phyloP scores from a whole-genome alignment of 64 coral and sea anemone species.

The Pocillopora damicornis region DNA sequence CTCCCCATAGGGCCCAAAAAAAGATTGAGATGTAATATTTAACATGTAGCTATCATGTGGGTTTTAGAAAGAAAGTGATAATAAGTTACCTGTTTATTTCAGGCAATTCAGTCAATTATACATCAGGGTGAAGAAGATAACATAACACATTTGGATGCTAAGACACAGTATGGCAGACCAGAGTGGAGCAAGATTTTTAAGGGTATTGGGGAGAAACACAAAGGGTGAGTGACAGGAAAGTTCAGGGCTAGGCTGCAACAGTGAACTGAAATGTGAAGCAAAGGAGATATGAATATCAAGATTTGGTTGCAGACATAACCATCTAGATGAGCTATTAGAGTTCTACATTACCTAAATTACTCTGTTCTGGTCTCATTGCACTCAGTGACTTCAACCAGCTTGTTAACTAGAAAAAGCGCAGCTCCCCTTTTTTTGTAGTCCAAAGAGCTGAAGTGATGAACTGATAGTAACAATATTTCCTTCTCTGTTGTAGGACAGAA shows the following conservation, averaged over 20 bases:
- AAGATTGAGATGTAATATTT: background rate
- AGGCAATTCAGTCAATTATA: slow-evolving; percentile 33
- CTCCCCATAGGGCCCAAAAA: too few relatives aligned
- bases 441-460: too few relatives aligned
- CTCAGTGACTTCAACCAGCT: too few relatives aligned
- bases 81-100: background rate
- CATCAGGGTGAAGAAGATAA: slow-evolving; percentile 50
- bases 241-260: too few relatives aligned
- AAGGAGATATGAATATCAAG: too few relatives aligned
- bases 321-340: too few relatives aligned
- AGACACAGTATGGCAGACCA: slow-evolving; percentile 79
- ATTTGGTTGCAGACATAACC: too few relatives aligned
- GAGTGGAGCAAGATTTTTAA: slow-evolving; percentile 81
- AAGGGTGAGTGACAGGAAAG: slow-evolving; percentile 23
- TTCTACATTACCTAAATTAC: too few relatives aligned
- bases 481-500: slow-evolving; percentile 53
- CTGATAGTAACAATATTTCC: background rate
- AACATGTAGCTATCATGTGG: background rate
- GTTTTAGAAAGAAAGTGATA: background rate
- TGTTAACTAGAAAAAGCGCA: too few relatives aligned
- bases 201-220: slow-evolving; percentile 52
- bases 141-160: slow-evolving; percentile 67
- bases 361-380: too few relatives aligned
- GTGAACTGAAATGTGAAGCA: too few relatives aligned
- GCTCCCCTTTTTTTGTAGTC: too few relatives aligned